Evolutionary conservation across 2,113 vertebrate genomes (phyloP), one percentile per base, ranked within the genome.

Genomic region (Petrocephalus zakoni): DNA sequence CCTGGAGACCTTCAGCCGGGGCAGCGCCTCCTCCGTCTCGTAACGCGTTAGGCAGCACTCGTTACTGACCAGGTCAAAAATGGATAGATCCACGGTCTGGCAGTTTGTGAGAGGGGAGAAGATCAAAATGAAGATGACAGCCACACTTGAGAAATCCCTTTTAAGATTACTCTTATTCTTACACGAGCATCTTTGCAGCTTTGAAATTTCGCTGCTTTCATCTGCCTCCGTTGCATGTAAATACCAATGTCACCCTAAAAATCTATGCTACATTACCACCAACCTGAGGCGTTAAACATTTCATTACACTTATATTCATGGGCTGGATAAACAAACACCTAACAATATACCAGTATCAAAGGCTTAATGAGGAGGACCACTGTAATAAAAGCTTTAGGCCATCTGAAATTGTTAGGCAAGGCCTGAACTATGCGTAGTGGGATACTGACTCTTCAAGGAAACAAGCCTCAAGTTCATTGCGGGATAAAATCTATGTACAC

Each of bases 11-110:
- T 97, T 96, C n/a, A 97, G 96, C 91, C 96, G 97, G n/a, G 97
- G 97, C 21, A 97, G 87, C 3, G 95, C 90, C 89, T 97, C 96
- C n/a, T 95, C 94, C 3, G 96, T 95, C 93, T 98, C 96, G 87
- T 98, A 97, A 21, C 93, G 96, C 25, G 96, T 97, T 93, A 97
- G 94, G 90, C 91, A 94, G 92, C 94, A 95, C 93, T 98, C 97
- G n/a, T 97, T 95, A 90, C 94, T 96, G 87, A 98, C 95, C 91
- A 98, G 93, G 93, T 98, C 95, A 92, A 98, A 98, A 53, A 96
- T 93, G 88, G 96, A 97, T 88, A 97, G 37, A 91, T 96, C 96
- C 4, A 95, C 93, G 29, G 94, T 95, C 97, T 98, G 86, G 15
- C 34, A 78, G 68, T 1, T 85, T 88, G 49, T 19, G 64, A 87